Percentiles rank a stretch among this genome's conserved stretches.
Evolutionary conservation across 1,140 invertebrate species (phyloP).

Genomic region (Diabrotica undecimpunctata): DNA sequence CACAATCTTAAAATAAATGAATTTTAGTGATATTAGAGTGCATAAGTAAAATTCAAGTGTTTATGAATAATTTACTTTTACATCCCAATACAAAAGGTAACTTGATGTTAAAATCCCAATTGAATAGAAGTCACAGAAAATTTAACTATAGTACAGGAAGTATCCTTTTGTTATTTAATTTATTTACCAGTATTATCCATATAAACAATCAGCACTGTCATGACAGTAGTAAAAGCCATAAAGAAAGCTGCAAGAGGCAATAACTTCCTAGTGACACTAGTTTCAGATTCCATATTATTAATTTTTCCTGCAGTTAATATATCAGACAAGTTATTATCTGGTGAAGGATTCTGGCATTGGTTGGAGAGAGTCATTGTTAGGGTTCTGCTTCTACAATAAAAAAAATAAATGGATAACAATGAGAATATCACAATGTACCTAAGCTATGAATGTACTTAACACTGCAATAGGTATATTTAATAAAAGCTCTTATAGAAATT

Average conservation of each 20-base stretch:
- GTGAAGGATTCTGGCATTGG: conserved; percentile 20
- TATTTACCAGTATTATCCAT: conserved; percentile 63
- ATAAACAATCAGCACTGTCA: conserved; percentile 61
- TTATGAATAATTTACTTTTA: too few relatives aligned
- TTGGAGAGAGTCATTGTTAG: conserved; percentile 12
- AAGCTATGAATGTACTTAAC: too few relatives aligned
- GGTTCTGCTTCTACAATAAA: background rate
- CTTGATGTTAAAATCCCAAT: too few relatives aligned
- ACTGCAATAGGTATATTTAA: too few relatives aligned
- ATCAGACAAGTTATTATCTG: conserved; percentile 17
- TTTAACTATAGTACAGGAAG: too few relatives aligned
- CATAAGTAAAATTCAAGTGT: too few relatives aligned
- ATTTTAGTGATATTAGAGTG: too few relatives aligned
- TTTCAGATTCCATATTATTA: conserved; percentile 22
- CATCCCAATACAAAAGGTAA: too few relatives aligned
- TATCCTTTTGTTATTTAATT: background rate
- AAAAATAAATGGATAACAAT: background rate
- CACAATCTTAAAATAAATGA: too few relatives aligned
- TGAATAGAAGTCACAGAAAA: too few relatives aligned
- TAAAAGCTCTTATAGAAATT: too few relatives aligned
- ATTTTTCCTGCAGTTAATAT: conserved; percentile 32
- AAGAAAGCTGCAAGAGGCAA: conserved; percentile 60
- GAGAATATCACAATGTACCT: too few relatives aligned
- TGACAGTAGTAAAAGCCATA: conserved; percentile 63
- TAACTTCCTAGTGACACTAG: conserved; percentile 48